Evolutionary conservation across 2,113 vertebrate genomes (phyloP), one percentile per base, ranked within the genome.

Genomic region (Zosterops lateralis): DNA sequence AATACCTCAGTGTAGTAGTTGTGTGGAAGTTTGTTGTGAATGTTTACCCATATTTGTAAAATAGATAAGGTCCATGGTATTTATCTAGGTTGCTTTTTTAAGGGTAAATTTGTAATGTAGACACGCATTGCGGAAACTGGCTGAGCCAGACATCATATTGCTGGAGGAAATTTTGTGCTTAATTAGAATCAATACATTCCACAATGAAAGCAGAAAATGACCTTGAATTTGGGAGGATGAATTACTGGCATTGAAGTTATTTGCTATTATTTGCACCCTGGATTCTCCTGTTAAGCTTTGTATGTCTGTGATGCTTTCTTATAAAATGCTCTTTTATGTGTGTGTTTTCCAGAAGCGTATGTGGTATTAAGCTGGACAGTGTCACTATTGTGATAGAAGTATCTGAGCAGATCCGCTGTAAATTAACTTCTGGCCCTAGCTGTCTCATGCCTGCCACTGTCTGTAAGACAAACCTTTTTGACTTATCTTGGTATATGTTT

Each of bases 111-210:
- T 67, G 32, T 71, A 65, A 32, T 31, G 24, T 75, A 16, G 12
- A 11, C 14, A 18, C 18, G 11, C 17, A 10, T 89, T 6, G 28
- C 3, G 25, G 67, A 82, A 84, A 56, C 38, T 48, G 26, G 42
- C 53, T 89, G 90, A 93, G 75, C 53, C 47, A 89, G 85, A 87
- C 79, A 54, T 51, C n/a, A 19, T 60, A 87, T 66, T 8, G 84
- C 91, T 95, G 83, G 67, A 85, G 95, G 96, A 94, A 56, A 94
- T 89, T 78, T 42, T 82, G 45, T 93, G 71, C 67, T 95, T 96
- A 96, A 96, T 96, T 96, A 84, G 64, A 92, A 96, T 96, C 96
- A 81, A 97, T 97, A 83, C 17, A n/a, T 87, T 66, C 31, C 32
- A 47, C 73, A 57, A 17, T 42, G 65, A 94, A 85, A 81, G 54